Evolutionary conservation across 1,140 invertebrate species (phyloP), one percentile per base, ranked within the genome.

Genomic region (Lordiphosa clarofinis): DNA sequence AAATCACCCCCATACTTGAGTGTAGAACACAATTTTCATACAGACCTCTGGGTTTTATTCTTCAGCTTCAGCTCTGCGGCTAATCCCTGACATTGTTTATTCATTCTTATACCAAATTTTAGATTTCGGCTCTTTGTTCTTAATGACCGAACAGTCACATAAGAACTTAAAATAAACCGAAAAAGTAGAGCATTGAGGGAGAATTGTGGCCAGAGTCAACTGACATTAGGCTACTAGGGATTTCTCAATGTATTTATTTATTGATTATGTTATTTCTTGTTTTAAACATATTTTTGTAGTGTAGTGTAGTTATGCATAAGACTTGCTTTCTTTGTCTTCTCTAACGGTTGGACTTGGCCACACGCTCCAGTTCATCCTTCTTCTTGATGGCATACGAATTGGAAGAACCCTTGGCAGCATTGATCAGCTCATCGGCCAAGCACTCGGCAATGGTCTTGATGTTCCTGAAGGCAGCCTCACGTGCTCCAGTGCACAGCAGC

Each of bases 351-450:
- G 98, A 99, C 91, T 99, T 99, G 88, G 98, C 98, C 71, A 99
- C 99, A 93, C 99, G 96, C 91, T 99, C 99, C 89, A 99, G 92
- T 92, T 99, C 99, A 90, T 99, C 99, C 91, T 99, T 99, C 93
- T 99, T 99, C 92, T 99, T 99, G 90, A 99, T 99, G 64, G 98
- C 98, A 89, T 99, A 99, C 38, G 97, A 99, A 91, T 99, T 99
- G 43, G 98, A 99, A 57, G 98, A 99, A 66, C 98, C 98, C 94
- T 99, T 99, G 33, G 98, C 97, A 69, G 99, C 99, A 89, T 99
- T 99, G 89, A 99, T 99, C 13, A 99, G 93, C 91, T 99, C 99
- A 93, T 99, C 99, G 90, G 99, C 98, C 86, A 99, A 92, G 91
- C 99, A 99, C 90, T 99, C 99, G 57, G 98, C 98, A 89, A 99